These are phyloP conservation scores for Yponomeuta plumbellus DNA, from an alignment of 2,888 invertebrate species.

Conservation along the genomic window DNA sequence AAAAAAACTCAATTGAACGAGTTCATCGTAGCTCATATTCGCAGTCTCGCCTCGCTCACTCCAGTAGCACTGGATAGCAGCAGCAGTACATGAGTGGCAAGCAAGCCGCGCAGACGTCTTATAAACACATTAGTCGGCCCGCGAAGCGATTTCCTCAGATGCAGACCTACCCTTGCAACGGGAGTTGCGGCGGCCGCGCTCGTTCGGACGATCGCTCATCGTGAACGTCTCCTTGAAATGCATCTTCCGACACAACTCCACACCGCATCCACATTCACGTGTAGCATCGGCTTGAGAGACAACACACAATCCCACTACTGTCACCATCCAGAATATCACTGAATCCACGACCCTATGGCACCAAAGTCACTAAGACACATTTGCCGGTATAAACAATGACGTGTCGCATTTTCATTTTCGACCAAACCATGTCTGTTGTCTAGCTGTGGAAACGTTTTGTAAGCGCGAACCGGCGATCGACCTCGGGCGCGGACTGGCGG, in stretches of 20 bases:
- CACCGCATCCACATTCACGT: constrained; percentile 70
- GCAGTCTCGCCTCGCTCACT: neutral
- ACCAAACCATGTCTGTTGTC: constrained; percentile 38
- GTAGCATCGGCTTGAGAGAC: constrained; percentile 65
- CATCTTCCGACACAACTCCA: constrained; percentile 70
- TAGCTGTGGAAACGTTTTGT: constrained; percentile 40
- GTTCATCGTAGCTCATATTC: neutral
- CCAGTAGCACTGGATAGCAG: neutral
- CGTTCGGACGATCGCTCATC: constrained; percentile 75
- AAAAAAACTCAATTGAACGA: neutral
- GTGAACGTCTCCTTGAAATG: constrained; percentile 76
- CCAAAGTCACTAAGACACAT: constrained; percentile 45
- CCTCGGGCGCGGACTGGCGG: constrained; percentile 69
- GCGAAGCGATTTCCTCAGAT: constrained; percentile 30
- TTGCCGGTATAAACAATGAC: constrained; percentile 30
- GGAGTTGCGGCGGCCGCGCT: constrained; percentile 73
- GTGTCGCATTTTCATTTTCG: constrained; percentile 62
- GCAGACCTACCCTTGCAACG: constrained; percentile 71
- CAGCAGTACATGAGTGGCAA: constrained; percentile 9
- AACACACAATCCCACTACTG: constrained; percentile 64
- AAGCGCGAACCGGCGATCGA: constrained; percentile 67
- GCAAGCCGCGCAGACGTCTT: constrained; percentile 14
- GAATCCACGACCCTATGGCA: constrained; percentile 32
- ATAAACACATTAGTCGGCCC: constrained; percentile 38
- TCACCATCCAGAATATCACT: constrained; percentile 50